Evolutionary conservation across 2,113 vertebrate species (phyloP), one percentile per base, ranked within the genome.

Genomic region (Pseudolaguvia tuberculata): DNA sequence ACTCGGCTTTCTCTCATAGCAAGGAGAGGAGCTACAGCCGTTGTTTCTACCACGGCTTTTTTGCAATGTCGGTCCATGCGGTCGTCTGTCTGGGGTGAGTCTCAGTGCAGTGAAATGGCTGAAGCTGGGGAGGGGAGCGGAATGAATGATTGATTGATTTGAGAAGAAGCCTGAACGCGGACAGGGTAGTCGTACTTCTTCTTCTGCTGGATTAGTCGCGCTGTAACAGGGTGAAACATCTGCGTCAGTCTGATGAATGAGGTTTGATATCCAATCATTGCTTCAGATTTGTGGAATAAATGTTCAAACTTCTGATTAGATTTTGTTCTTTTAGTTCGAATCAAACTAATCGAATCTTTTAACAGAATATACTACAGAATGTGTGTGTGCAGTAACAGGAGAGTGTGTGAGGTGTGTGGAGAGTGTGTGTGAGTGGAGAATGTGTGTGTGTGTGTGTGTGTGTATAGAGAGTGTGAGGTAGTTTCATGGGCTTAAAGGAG

Each of bases 51-150:
- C 81, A 75, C 78, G 72, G 76, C 79, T 58, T 55, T 76, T 67
- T 51, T 42, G 42, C 58, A 73, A 39, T 35, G 48, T 47, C 31
- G 2, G 17, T 52, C 51, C 50, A 39, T 58, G 57, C 27, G 18
- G 10, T 39, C 17, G 57, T 65, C 48, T 56, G 63, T 74, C 79
- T 71, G 79, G 84, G 70, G 89, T 90, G 88, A 88, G 86, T 80
- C 86, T 81, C 78, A 83, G 80, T 77, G 78, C 78, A 78, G 79
- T 55, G 86, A 87, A 78, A 89, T 91, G 86, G 89, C 83, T 75
- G 88, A 89, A 80, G 83, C 84, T 72, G 87, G 87, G 45, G 89
- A 91, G 68, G 86, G 87, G 79, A 88, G 90, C 89, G 90, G 84
- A 91, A 89, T 86, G 77, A 20, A 51, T 29, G 17, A 20, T 5